Conservation (phyloP, 2,888 invertebrate species). For the Xestia rhomboidea region DNA sequence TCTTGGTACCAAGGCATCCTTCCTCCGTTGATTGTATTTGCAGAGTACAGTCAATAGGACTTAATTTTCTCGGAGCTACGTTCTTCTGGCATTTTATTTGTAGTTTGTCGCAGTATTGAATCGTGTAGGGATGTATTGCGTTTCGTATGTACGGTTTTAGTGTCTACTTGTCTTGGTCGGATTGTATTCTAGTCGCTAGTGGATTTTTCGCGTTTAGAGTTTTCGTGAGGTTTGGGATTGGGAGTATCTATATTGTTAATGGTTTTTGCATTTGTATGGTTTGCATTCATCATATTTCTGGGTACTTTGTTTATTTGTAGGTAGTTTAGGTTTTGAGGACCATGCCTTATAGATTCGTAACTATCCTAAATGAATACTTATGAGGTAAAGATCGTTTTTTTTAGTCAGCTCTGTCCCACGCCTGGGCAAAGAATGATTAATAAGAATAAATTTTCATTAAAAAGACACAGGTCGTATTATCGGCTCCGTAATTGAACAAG, state of each 20-base stretch:
- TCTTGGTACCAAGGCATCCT: constrained; percentile 68
- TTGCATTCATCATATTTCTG: not conserved
- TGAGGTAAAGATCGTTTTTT: not conserved
- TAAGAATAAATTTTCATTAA: no score
- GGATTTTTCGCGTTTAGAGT: constrained; percentile 31
- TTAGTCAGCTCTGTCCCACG: not conserved
- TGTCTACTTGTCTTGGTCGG: constrained; percentile 60
- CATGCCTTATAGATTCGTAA: not conserved
- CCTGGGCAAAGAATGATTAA: not conserved
- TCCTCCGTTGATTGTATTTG: constrained; percentile 80
- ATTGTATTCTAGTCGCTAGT: constrained; percentile 50
- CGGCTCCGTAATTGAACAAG: not conserved
- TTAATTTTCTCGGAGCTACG: constrained; percentile 79
- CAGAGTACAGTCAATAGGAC: constrained; percentile 79
- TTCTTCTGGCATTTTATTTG: constrained; percentile 73
- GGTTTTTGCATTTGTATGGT: not conserved
- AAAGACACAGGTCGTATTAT: not conserved
- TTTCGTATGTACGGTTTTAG: constrained; percentile 55
- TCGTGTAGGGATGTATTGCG: constrained; percentile 60
- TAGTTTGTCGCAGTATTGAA: constrained; percentile 70
- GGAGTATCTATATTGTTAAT: not conserved
- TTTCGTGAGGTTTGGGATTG: not conserved
- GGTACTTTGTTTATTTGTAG: not conserved
- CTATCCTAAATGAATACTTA: not conserved
- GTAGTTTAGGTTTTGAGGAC: not conserved